Evolutionary conservation across 2,888 invertebrate genomes (phyloP).

Genomic region (Fragum sueziense): DNA sequence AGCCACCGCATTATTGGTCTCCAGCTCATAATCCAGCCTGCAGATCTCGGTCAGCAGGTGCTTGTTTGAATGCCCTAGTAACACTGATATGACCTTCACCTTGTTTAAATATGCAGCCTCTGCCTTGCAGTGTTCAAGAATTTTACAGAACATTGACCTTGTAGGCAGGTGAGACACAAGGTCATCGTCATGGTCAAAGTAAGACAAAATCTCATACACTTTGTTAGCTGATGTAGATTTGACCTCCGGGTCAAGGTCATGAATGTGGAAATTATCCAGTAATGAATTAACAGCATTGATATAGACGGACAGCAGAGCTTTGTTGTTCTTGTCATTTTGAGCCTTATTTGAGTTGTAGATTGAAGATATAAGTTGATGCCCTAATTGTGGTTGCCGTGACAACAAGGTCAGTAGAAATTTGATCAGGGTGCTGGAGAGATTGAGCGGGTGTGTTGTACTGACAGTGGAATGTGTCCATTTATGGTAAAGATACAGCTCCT

Average conservation of each 20-base stretch:
- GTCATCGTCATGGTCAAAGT: constrained; percentile 69
- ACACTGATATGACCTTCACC: constrained; percentile 64
- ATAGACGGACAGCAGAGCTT: constrained; percentile 68
- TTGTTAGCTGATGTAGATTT: constrained; percentile 40
- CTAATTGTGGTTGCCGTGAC: constrained; percentile 63
- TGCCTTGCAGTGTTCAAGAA: constrained; percentile 61
- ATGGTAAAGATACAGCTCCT: constrained; percentile 75
- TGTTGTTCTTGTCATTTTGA: constrained; percentile 62
- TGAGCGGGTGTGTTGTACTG: constrained; percentile 33
- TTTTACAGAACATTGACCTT: constrained; percentile 66
- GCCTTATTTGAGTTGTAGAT: constrained; percentile 45
- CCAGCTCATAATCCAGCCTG: constrained; percentile 64
- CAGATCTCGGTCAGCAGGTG: constrained; percentile 73
- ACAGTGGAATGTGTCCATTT: constrained; percentile 48
- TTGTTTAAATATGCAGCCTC: constrained; percentile 56
- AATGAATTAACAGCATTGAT: constrained; percentile 66
- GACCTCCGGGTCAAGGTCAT: constrained; percentile 45
- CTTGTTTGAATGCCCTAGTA: constrained; percentile 66
- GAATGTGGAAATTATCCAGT: constrained; percentile 61
- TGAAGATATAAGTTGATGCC: constrained; percentile 62
- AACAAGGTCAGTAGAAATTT: constrained; percentile 62
- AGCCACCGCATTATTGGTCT: constrained; percentile 55
- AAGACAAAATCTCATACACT: constrained; percentile 66
- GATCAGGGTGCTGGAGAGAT: constrained; percentile 57
- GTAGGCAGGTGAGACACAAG: constrained; percentile 66